A percentile compares a stretch with the other conserved stretches of the same genome.
phyloP scores from a whole-genome alignment of 2,888 invertebrate genomes.

The Zhuqinia jingwanae region DNA sequence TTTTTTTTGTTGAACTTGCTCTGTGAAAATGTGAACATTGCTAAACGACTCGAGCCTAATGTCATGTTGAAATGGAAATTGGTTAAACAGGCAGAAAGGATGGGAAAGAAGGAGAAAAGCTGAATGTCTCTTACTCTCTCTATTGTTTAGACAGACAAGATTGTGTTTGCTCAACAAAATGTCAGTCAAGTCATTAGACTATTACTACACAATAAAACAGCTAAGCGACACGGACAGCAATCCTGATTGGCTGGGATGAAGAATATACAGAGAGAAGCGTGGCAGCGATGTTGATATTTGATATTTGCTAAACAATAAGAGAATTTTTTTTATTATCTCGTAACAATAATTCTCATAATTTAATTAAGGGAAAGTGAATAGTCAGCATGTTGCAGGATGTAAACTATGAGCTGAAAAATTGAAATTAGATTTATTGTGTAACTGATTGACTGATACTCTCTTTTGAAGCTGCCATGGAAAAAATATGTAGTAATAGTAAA shows the following conservation, averaged over 20 bases:
- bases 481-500: no score
- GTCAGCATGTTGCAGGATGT: not conserved
- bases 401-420: not conserved
- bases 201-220: no score
- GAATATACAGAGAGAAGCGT: not conserved
- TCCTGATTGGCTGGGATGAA: not conserved
- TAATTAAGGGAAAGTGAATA: not conserved
- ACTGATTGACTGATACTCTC: not conserved
- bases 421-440: not conserved
- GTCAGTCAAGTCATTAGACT: slow-evolving; percentile 52
- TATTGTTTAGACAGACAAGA: slow-evolving; percentile 42
- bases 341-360: slow-evolving; percentile 28
- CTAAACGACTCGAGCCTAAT: slow-evolving; percentile 43
- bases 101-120: not conserved
- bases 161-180: slow-evolving; percentile 58
- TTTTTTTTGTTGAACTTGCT: not conserved
- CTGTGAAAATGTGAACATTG: slow-evolving; percentile 21
- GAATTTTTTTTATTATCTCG: not conserved
- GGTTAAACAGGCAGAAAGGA: slow-evolving; percentile 7
- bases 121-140: not conserved
- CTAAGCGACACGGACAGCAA: not conserved
- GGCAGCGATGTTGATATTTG: slow-evolving; percentile 11
- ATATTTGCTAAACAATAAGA: not conserved
- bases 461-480: no score
- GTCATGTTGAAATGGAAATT: slow-evolving; percentile 39